Percentiles rank a stretch among this genome's conserved stretches.
These are phyloP conservation scores for Ips nitidus DNA, from an alignment of 1,140 invertebrate species.

Conservation along the genomic window DNA sequence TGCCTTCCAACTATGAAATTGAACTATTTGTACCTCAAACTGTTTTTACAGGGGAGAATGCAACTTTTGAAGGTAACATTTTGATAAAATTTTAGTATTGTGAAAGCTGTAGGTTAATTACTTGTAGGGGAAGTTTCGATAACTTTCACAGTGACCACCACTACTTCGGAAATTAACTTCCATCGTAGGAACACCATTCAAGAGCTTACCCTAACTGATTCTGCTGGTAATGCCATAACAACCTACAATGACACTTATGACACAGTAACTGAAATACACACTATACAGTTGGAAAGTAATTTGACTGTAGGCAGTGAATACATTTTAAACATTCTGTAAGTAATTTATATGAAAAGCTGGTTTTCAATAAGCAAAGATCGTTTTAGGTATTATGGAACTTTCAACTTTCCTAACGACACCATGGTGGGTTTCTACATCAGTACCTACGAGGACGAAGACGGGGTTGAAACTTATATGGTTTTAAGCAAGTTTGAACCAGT, in stretches of 20 bases:
- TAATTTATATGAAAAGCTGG: neutral
- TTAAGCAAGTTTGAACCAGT: slow-evolving; percentile 37
- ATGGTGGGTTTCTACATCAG: slow-evolving; percentile 78
- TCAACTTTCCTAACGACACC: slow-evolving; percentile 46
- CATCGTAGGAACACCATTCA: neutral
- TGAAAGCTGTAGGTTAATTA: neutral
- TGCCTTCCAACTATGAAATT: slow-evolving; percentile 18
- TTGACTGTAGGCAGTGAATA: slow-evolving; percentile 6
- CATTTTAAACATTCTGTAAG: slow-evolving; percentile 10
- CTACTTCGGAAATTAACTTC: slow-evolving; percentile 3
- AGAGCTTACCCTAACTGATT: neutral
- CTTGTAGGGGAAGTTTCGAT: slow-evolving; percentile 11
- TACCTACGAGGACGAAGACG: slow-evolving; percentile 60
- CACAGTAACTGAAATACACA: slow-evolving; percentile 17
- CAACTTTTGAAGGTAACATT: slow-evolving; percentile 11
- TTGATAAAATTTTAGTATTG: neutral
- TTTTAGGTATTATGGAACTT: slow-evolving; percentile 19
- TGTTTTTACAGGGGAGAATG: slow-evolving; percentile 6
- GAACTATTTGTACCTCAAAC: slow-evolving; percentile 17
- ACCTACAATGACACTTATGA: neutral
- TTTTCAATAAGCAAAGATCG: neutral
- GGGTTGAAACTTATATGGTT: slow-evolving; percentile 50
- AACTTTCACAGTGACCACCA: slow-evolving; percentile 14
- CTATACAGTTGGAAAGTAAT: neutral
- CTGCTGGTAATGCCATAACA: neutral